A percentile compares a stretch with the other conserved stretches of the same genome.
Evolutionary conservation across 1,140 invertebrate species (phyloP).

Genomic region (Zaprionus nigranus): DNA sequence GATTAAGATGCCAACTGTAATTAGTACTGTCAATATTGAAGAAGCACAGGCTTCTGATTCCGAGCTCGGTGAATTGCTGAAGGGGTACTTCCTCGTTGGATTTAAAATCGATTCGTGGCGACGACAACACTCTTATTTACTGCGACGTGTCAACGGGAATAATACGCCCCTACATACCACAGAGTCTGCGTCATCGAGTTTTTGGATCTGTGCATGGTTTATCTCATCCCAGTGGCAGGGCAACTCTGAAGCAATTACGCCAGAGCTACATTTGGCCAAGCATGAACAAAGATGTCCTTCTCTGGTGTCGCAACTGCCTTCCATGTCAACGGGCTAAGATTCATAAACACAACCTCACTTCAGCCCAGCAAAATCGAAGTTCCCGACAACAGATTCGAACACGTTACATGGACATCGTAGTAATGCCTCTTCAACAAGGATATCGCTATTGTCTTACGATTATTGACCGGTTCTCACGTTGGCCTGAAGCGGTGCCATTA

Average conservation of each 20-base stretch:
- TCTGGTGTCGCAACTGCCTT: conserved; percentile 40
- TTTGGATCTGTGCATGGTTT: too few species aligned
- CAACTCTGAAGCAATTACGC: conserved; percentile 17
- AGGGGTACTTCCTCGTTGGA: too few species aligned
- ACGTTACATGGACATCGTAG: conserved; percentile 78
- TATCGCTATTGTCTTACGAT: conserved; percentile 58
- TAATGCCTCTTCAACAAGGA: conserved; percentile 44
- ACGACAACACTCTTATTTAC: too few species aligned
- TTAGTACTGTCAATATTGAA: background rate
- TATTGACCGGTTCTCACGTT: conserved; percentile 79
- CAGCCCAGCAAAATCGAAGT: conserved; percentile 2
- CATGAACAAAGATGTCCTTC: conserved; percentile 57
- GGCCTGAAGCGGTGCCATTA: conserved; percentile 82
- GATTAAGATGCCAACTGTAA: conserved; percentile 4
- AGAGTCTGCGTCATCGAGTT: too few species aligned
- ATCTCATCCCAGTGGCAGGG: too few species aligned
- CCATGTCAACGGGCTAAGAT: conserved; percentile 50
- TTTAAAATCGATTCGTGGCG: too few species aligned
- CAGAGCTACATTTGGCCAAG: conserved; percentile 52
- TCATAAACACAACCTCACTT: conserved; percentile 20
- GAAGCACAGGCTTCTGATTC: too few species aligned
- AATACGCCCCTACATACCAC: too few species aligned
- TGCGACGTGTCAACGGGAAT: too few species aligned
- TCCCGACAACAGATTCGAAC: conserved; percentile 44
- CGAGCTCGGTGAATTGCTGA: too few species aligned